Evolutionary conservation across 2,888 invertebrate genomes (phyloP).

Genomic region (Caenorhabditis sp.): DNA sequence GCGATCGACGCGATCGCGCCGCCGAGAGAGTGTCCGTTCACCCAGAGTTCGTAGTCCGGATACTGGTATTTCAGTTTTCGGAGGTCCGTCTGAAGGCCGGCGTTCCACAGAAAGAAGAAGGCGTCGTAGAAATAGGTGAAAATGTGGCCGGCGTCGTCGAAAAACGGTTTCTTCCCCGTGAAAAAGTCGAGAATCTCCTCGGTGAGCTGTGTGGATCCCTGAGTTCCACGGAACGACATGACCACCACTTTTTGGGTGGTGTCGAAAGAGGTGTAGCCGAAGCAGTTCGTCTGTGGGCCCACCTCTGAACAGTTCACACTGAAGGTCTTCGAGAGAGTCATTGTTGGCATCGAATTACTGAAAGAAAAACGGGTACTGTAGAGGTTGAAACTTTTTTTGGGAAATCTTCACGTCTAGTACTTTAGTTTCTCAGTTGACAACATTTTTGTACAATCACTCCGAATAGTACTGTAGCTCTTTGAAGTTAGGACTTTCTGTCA

Average conservation of each 20-base stretch:
- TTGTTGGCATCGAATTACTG: slow-evolving; percentile 45
- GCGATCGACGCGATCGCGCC: slow-evolving; percentile 67
- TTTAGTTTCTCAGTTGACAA: too few species aligned
- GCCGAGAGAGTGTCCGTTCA: slow-evolving; percentile 63
- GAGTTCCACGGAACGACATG: slow-evolving; percentile 63
- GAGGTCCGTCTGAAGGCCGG: slow-evolving; percentile 52
- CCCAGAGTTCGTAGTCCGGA: slow-evolving; percentile 61
- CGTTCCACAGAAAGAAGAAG: slow-evolving; percentile 58
- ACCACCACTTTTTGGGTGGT: slow-evolving; percentile 54
- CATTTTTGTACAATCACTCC: too few species aligned
- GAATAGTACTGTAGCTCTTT: too few species aligned
- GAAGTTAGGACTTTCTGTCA: too few species aligned
- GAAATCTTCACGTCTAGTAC: too few species aligned
- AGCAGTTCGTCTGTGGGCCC: slow-evolving; percentile 44
- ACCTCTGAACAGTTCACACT: slow-evolving; percentile 45
- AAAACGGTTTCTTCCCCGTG: slow-evolving; percentile 46
- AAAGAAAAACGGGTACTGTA: too few species aligned
- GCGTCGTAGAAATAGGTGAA: slow-evolving; percentile 64
- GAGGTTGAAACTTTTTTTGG: too few species aligned
- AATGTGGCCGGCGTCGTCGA: slow-evolving; percentile 55
- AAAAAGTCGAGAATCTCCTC: slow-evolving; percentile 53
- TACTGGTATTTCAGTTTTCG: slow-evolving; percentile 43
- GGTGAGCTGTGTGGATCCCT: slow-evolving; percentile 49
- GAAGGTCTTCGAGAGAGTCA: slow-evolving; percentile 39
- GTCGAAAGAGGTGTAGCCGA: slow-evolving; percentile 54